phyloP scores from a whole-genome alignment of 1,140 invertebrate genomes.

The Ceratina calcarata region DNA sequence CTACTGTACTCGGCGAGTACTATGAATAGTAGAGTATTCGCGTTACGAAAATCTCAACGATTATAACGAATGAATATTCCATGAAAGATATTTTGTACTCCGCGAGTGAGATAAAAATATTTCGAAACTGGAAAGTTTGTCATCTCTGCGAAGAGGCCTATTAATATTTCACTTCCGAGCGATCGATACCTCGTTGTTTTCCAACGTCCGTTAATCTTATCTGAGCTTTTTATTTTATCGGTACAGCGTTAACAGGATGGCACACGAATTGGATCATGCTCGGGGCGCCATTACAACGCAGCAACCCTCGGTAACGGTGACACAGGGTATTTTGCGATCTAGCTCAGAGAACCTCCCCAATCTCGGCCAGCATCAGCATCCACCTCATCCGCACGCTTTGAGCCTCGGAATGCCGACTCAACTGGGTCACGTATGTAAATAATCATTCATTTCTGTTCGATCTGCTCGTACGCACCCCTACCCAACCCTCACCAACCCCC shows the following conservation, averaged over 20 bases:
- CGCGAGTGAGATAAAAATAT: too few relatives aligned
- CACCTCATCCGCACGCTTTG: conserved; percentile 76
- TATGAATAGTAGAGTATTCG: too few relatives aligned
- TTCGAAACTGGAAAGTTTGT: too few relatives aligned
- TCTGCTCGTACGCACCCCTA: too few relatives aligned
- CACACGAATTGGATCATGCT: conserved; percentile 93
- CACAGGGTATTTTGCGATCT: conserved; percentile 74
- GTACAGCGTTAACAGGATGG: conserved; percentile 81
- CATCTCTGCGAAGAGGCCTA: too few relatives aligned
- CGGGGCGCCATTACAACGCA: conserved; percentile 81
- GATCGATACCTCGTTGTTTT: conserved; percentile 2
- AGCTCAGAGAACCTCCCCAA: conserved; percentile 78
- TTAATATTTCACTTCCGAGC: conserved; percentile 10
- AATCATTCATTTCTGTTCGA: not conserved
- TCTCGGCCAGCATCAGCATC: conserved; percentile 75
- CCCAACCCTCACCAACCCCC: too few relatives aligned
- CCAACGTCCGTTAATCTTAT: not conserved
- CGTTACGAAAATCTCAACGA: too few relatives aligned
- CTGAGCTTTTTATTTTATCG: not conserved
- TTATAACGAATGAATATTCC: too few relatives aligned
- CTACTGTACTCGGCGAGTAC: too few relatives aligned
- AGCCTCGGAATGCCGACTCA: conserved; percentile 76
- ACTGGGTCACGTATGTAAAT: conserved; percentile 71
- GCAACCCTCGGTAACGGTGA: conserved; percentile 72
- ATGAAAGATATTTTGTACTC: too few relatives aligned